A percentile compares a stretch with the other conserved stretches of the same genome.
These are phyloP conservation scores for Paraplagusia blochii DNA, from an alignment of 2,113 vertebrate genomes.

Conservation along the genomic window DNA sequence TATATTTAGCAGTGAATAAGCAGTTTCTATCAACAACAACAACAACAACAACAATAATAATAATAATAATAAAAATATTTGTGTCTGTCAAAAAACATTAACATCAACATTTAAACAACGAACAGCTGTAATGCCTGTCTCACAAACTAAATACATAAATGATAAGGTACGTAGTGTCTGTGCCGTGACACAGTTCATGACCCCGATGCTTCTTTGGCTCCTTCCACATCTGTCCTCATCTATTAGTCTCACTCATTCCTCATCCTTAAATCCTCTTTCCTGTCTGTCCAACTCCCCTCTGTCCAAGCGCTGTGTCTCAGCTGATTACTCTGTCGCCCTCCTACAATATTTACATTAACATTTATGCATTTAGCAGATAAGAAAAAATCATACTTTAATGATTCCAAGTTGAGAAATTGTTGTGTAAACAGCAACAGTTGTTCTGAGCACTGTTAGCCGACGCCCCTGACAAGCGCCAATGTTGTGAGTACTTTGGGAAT, in stretches of 20 bases:
- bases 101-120: no score
- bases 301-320: constrained; percentile 1
- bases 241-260: neutral
- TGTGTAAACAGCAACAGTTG: no score
- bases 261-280: neutral
- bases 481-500: no score
- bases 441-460: no score
- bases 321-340: constrained; percentile 22
- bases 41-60: no score
- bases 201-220: neutral
- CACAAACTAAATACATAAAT: neutral
- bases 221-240: constrained; percentile 7
- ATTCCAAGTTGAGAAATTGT: no score
- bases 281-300: neutral
- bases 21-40: no score
- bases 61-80: no score
- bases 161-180: neutral
- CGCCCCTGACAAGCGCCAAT: no score
- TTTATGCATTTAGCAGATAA: no score
- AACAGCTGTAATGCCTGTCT: neutral
- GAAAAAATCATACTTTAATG: no score
- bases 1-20: no score
- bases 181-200: neutral
- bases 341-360: neutral
- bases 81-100: neutral